These are phyloP conservation scores for Geotrypetes seraphini DNA, from an alignment of 2,797 vertebrate genomes.

Conservation along the genomic window DNA sequence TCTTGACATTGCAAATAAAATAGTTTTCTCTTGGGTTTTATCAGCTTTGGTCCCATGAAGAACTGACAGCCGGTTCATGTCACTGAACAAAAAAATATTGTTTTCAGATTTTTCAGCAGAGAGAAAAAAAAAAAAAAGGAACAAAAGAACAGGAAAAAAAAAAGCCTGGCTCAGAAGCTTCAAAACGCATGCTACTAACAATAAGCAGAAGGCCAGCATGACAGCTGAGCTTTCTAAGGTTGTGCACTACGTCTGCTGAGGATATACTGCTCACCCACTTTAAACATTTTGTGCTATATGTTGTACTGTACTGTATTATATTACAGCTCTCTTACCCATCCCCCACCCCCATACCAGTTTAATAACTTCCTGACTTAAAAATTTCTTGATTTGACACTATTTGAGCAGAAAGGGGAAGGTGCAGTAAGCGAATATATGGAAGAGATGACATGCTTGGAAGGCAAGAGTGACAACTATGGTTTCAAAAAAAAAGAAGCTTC, in stretches of 20 bases:
- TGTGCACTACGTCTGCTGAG: slow-evolving; percentile 20
- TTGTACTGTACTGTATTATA: slow-evolving; percentile 7
- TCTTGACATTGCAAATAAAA: slow-evolving; percentile 71
- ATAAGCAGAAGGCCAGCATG: slow-evolving; percentile 48
- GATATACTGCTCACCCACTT: background rate
- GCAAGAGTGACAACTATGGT: too few species aligned
- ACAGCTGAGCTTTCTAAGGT: slow-evolving; percentile 29
- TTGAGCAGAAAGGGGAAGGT: too few species aligned
- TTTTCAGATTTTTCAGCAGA: slow-evolving; percentile 65
- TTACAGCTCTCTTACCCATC: too few species aligned
- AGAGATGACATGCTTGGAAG: too few species aligned
- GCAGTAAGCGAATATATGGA: too few species aligned
- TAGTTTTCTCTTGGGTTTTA: slow-evolving; percentile 78
- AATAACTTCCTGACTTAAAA: too few species aligned
- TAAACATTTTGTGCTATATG: slow-evolving; percentile 22
- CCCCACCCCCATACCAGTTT: too few species aligned
- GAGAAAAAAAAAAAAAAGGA: slow-evolving; percentile 12
- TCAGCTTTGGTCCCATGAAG: slow-evolving; percentile 70
- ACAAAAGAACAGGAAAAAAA: slow-evolving; percentile 12
- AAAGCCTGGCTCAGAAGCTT: slow-evolving; percentile 23
- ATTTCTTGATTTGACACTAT: too few species aligned
- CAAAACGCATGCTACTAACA: slow-evolving; percentile 53
- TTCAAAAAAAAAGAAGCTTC: too few species aligned
- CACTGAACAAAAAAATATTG: slow-evolving; percentile 62
- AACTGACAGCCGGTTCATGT: slow-evolving; percentile 70